Conservation (phyloP, 2,888 invertebrate species). For the Bedellia somnulentella region DNA sequence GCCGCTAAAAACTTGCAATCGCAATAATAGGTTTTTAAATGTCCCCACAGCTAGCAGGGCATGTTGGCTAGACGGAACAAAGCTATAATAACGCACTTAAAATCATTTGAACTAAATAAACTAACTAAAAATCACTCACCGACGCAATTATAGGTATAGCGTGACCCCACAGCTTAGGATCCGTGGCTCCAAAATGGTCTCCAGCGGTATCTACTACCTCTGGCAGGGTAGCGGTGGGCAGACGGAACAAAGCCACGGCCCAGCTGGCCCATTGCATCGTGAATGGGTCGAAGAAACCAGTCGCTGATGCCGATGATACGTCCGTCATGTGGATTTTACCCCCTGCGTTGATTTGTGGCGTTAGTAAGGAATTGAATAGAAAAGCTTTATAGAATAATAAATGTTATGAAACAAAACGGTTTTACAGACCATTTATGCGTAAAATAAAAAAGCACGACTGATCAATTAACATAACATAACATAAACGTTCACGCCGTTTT, state of each 20-base stretch:
- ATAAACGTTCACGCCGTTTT: too few relatives aligned
- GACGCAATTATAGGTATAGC: slow-evolving; percentile 77
- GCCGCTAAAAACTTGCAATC: too few relatives aligned
- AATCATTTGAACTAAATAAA: too few relatives aligned
- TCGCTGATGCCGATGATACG: slow-evolving; percentile 87
- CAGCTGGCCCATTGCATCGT: slow-evolving; percentile 81
- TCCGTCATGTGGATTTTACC: slow-evolving; percentile 77
- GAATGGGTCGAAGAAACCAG: slow-evolving; percentile 93
- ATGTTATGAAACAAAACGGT: background rate
- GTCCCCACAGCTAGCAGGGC: too few relatives aligned
- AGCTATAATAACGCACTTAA: too few relatives aligned
- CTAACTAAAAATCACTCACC: too few relatives aligned
- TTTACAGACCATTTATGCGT: too few relatives aligned
- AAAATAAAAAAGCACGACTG: background rate
- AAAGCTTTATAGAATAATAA: background rate
- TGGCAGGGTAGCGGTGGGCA: slow-evolving; percentile 78
- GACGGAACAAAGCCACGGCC: slow-evolving; percentile 69
- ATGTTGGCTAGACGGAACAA: too few relatives aligned
- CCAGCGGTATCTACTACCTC: slow-evolving; percentile 76
- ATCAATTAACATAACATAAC: too few relatives aligned
- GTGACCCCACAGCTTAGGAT: slow-evolving; percentile 70
- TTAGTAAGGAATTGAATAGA: too few relatives aligned
- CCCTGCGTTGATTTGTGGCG: too few relatives aligned
- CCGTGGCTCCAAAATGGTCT: slow-evolving; percentile 69
- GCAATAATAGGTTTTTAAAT: too few relatives aligned